Percentiles rank a stretch among this genome's conserved stretches.
Conservation (phyloP, 2,797 vertebrate genomes). For the Siniperca obscura region DNA sequence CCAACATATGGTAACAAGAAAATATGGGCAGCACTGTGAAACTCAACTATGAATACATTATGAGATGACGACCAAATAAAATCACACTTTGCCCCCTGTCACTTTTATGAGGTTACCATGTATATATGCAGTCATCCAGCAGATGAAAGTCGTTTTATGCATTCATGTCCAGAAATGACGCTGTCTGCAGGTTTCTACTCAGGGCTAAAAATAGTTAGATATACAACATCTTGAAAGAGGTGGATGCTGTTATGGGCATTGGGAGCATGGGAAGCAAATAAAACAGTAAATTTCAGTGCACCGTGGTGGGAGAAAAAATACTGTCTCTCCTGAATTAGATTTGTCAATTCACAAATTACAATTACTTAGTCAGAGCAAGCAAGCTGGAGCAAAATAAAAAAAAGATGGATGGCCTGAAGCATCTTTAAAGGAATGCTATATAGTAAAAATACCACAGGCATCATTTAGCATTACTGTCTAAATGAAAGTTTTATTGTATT, state of each 20-base stretch:
- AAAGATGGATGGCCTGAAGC: slow-evolving; percentile 60
- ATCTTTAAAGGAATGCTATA: neutral
- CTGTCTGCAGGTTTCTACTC: slow-evolving; percentile 56
- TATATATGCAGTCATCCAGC: slow-evolving; percentile 56
- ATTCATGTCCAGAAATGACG: slow-evolving; percentile 59
- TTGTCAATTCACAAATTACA: slow-evolving; percentile 70
- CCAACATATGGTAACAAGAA: slow-evolving; percentile 51
- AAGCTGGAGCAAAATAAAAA: slow-evolving; percentile 34
- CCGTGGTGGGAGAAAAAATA: slow-evolving; percentile 22
- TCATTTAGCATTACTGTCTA: slow-evolving; percentile 37
- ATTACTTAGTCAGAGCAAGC: slow-evolving; percentile 61
- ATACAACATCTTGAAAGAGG: slow-evolving; percentile 25
- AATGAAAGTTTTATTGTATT: slow-evolving; percentile 18
- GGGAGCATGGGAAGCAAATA: slow-evolving; percentile 46
- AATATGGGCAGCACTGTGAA: slow-evolving; percentile 49
- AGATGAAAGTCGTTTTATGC: slow-evolving; percentile 69
- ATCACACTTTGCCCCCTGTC: slow-evolving; percentile 62
- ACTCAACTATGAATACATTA: slow-evolving; percentile 66
- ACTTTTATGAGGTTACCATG: slow-evolving; percentile 66
- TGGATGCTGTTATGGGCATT: neutral
- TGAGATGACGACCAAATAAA: slow-evolving; percentile 63
- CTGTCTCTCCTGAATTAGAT: slow-evolving; percentile 58
- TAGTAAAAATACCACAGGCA: slow-evolving; percentile 8
- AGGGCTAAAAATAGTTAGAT: slow-evolving; percentile 71
- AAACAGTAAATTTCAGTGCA: slow-evolving; percentile 56